These are phyloP conservation scores for Artibeus lituratus DNA, from an alignment of 2,797 vertebrate genomes.

Conservation along the genomic window DNA sequence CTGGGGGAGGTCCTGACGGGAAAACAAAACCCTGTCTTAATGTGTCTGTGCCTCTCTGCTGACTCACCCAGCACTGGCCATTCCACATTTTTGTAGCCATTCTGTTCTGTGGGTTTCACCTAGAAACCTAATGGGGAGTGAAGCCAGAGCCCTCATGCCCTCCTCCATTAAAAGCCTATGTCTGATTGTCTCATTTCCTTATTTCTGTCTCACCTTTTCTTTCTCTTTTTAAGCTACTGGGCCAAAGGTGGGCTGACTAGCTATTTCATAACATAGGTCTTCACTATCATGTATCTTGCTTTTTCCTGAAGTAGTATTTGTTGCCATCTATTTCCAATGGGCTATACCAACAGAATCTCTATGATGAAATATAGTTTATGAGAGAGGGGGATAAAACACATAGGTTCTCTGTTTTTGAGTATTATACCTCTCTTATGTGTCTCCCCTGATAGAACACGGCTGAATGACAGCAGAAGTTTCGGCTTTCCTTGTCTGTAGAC, in stretches of 20 bases:
- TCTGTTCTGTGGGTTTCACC: neutral
- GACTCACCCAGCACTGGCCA: neutral
- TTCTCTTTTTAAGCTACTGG: neutral
- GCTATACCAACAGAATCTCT: neutral
- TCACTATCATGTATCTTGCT: neutral
- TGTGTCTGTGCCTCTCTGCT: neutral
- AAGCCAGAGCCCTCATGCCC: neutral
- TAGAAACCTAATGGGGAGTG: neutral
- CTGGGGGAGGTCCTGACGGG: neutral
- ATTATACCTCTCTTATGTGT: neutral
- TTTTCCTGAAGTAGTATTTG: neutral
- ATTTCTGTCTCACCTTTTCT: neutral
- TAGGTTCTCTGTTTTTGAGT: neutral
- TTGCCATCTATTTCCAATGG: neutral
- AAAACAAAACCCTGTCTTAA: neutral
- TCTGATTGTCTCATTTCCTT: neutral
- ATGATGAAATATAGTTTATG: neutral
- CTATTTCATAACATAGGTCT: neutral
- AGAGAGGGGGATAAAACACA: neutral
- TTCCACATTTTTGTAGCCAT: neutral
- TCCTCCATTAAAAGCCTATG: neutral
- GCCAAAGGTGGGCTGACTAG: neutral
- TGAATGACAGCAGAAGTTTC: neutral
- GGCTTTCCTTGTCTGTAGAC: neutral
- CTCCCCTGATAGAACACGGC: neutral